phyloP scores from a whole-genome alignment of 2,113 vertebrate genomes.

The Prionailurus bengalensis region DNA sequence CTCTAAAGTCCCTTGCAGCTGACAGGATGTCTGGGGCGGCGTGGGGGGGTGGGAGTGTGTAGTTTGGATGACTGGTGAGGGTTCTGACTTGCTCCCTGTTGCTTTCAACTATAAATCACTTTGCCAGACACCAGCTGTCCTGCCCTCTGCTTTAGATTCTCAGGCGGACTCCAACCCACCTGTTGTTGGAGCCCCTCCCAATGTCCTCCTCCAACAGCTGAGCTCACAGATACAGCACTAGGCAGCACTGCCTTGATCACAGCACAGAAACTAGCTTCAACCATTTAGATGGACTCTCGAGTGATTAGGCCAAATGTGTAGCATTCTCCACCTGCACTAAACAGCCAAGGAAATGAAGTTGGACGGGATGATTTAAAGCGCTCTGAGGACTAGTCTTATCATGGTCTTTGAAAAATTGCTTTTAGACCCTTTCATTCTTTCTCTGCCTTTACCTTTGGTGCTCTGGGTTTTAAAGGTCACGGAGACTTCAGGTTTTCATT shows the following conservation, averaged over 20 bases:
- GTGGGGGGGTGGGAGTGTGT: neutral
- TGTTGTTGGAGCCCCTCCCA: neutral
- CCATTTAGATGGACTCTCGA: neutral
- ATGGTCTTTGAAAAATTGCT: neutral
- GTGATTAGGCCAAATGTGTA: neutral
- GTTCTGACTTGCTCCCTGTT: neutral
- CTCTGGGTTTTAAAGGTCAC: neutral
- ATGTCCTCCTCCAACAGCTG: neutral
- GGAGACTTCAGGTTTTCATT: neutral
- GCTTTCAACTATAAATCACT: conserved; percentile 4
- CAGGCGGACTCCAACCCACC: neutral
- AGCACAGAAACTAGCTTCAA: neutral
- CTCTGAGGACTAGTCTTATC: neutral
- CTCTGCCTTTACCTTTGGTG: neutral
- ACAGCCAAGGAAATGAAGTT: neutral
- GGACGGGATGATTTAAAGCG: neutral
- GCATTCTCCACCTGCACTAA: neutral
- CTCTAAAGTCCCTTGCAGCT: conserved; percentile 1
- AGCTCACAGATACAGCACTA: neutral
- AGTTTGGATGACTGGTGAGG: neutral
- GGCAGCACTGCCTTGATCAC: neutral
- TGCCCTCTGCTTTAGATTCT: neutral
- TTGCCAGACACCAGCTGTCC: conserved; percentile 40
- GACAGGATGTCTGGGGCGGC: neutral
- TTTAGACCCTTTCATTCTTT: neutral